Evolutionary conservation across 1,140 invertebrate genomes (phyloP), one percentile per base, ranked within the genome.

Genomic region (Agraylea sexmaculata): DNA sequence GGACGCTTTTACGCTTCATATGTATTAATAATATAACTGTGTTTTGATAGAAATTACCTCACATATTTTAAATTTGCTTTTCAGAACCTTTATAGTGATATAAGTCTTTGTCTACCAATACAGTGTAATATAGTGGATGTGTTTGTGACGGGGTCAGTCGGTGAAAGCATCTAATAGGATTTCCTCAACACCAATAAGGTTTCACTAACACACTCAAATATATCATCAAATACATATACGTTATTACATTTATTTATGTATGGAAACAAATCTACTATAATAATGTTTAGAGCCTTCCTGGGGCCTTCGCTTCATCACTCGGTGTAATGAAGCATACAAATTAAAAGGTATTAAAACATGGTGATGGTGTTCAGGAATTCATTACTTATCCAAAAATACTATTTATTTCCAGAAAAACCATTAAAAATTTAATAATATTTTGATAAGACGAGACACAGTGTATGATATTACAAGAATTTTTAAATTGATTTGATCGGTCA

Each of bases 151-250:
- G 12, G 35, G 16, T 25, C 11, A 30, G 27, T 40, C 29, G 6
- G 38, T 21, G 20, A 45, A 45, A 34, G 38, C 35, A 35, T 35
- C 40, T 45, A 49, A 49, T 36, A 42, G 43, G 47, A 49, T 49
- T 49, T 49, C 36, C 37, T 37, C 7, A 22, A 32, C 27, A 45
- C 29, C 33, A 43, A 40, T 45, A 49, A 49, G 47, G 47, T 45
- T 49, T 45, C 46, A 30, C 38, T 41, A 25, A 39, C 40, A 40
- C 20, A 43, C 21, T 12, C 33, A n/a, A 30, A 18, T 35, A 10
- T n/a, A 18, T n/a, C 33, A 3, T 21, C 10, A 18, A 2, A 2
- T 18, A 15, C 18, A n/a, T 18, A 18, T 35, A 21, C 3, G 19
- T 16, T 16, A 35, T 12, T 21, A 35, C 17, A 2, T 2, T 17